Evolutionary conservation across 2,888 invertebrate genomes (phyloP), one percentile per base, ranked within the genome.

Genomic region (Macaria liturata): DNA sequence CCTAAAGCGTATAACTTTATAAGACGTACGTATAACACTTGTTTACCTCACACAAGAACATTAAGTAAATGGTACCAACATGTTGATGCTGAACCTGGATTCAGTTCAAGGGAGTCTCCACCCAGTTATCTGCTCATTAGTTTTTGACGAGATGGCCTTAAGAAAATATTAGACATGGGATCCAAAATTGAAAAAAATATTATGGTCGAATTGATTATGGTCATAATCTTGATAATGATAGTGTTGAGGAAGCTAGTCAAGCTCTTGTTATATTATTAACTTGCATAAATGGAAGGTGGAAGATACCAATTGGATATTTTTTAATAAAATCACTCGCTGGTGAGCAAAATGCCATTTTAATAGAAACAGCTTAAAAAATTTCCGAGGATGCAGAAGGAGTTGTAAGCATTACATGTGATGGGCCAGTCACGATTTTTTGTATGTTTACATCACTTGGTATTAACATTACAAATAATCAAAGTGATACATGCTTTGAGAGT

Each of bases 1-100:
- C 57, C 57, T 4, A 51, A 46, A 34, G 57, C 57, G 8, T 57
- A 57, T 31, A 32, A 52, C 9, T 57, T 31, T 57, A 34, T 52
- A 9, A 43, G 57, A 20, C 31, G 8, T 2, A 48, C 43, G n/a
- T 57, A 57, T 34, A 44, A 52, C 37, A 46, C 52, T 8, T 57
- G 52, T 8, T 44, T 57, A 48, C 57, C 52, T n/a, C 57, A 57
- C 34, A 6, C 44, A 9, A 39, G 57, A 8, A 57, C 52, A 4
- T 32, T 57, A 3, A 31, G 34, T 32, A 55, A 55, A 45, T 55
- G 55, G 55, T 53, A 59, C 42, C 9, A 54, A 37, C 43, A 49
- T 34, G 30, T 57, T 0, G 32, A 37, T 47, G 34, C 37, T 20
- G 50, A 56, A 34, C 50, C 56, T 3, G 56, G 56, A 0, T 56